Base-by-base conservation (phyloP, 1,140 invertebrate genomes). In the Drosophila nikananu region DNA sequence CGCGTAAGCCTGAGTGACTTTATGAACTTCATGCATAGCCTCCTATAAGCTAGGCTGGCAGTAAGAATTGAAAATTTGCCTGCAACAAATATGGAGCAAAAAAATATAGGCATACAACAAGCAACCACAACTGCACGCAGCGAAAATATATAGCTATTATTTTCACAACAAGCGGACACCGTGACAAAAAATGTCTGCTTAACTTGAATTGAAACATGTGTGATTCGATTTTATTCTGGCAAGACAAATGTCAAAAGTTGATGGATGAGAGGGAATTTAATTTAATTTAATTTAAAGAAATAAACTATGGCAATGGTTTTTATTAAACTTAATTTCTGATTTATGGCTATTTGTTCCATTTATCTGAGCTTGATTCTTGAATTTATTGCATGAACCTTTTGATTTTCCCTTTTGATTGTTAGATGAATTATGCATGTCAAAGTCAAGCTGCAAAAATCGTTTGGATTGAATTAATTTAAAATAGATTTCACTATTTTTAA, bases 31-130 rank as follows among this genome's bases (percentile, higher is more conserved):
- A 62, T 86, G 75, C 30, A n/a, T 13, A 52, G 35, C 13, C 17
- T 72, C 48, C 21, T 30, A 54, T 79, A 37, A 64, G n/a, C 57
- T 67, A 32, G 42, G 51, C n/a, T 25, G 37, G 48, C 75, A 44
- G 58, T 68, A 59, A 83, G 84, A 84, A 80, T 76, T 62, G 15
- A 65, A 67, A 54, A 71, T 73, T 86, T 86, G 61, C 57, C 51
- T 41, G 48, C 61, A 68, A 62, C 75, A 76, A 86, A 82, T 77
- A 81, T 66, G 58, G 10, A 12, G 35, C n/a, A 51, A 32, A 58
- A 30, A 39, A 30, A n/a, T 15, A 23, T 3, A 48, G 3, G 44
- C 51, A 12, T 7, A 37, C 15, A 37, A n/a, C 32, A 55, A 39
- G 23, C 30, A 39, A 19, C 30, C 37, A 25, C 6, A 23, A 32